A percentile compares a stretch with the other conserved stretches of the same genome.
Conservation (phyloP, 2,113 vertebrate species). For the Rhinopomastus cyanomelas region DNA sequence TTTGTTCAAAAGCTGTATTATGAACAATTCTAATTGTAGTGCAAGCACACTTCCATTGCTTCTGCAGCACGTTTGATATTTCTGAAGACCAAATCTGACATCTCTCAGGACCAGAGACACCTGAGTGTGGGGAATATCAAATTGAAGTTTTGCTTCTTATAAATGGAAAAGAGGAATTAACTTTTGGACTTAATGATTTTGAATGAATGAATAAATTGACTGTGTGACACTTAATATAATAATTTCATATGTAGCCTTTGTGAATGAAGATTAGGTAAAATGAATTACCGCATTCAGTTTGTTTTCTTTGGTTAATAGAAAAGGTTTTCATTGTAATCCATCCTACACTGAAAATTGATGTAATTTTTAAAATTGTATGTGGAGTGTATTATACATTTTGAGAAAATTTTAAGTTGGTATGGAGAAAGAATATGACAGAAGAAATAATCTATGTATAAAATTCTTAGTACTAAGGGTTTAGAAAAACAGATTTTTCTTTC, state of each 20-base stretch:
- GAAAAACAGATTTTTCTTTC: neutral
- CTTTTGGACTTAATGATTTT: neutral
- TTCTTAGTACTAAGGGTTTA: neutral
- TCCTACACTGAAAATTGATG: neutral
- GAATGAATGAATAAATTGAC: neutral
- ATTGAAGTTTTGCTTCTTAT: neutral
- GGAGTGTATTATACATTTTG: neutral
- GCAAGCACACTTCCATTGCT: neutral
- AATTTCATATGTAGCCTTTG: neutral
- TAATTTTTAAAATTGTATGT: neutral
- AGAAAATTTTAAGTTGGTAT: neutral
- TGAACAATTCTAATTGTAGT: neutral
- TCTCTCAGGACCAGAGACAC: neutral
- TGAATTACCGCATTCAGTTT: neutral
- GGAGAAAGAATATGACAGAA: neutral
- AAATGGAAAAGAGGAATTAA: neutral
- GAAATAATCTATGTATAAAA: too few relatives aligned
- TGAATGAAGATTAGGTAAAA: neutral
- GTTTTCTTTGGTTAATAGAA: neutral
- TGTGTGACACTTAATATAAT: neutral
- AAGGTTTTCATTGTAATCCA: neutral
- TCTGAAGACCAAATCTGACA: neutral
- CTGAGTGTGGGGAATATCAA: neutral
- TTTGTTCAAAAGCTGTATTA: neutral
- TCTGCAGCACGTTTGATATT: neutral